These are phyloP conservation scores for Pelochelys cantorii DNA, from an alignment of 2,797 vertebrate species.

Conservation along the genomic window DNA sequence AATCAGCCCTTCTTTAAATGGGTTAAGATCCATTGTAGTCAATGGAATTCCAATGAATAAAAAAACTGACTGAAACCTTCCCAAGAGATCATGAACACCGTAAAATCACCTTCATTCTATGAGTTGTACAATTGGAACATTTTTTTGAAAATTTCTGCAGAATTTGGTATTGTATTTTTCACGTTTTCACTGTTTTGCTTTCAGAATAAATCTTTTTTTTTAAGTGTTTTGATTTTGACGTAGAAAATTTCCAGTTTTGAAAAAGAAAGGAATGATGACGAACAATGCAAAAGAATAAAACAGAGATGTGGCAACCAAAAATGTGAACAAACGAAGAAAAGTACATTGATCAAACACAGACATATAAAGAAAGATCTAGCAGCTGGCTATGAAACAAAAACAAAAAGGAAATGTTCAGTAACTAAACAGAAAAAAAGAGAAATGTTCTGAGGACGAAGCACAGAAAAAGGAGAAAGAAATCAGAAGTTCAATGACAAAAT, in stretches of 20 bases:
- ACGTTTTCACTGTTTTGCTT: conserved; percentile 16
- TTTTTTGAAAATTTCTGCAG: conserved; percentile 1
- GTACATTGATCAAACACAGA: conserved; percentile 37
- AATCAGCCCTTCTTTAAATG: neutral
- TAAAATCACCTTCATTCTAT: neutral
- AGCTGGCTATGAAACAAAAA: conserved; percentile 23
- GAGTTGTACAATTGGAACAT: neutral
- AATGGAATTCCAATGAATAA: neutral
- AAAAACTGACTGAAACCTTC: neutral
- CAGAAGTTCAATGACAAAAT: conserved; percentile 8
- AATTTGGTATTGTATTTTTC: conserved; percentile 13
- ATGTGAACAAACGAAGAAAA: conserved; percentile 34
- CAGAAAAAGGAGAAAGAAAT: conserved; percentile 35
- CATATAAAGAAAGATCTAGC: conserved; percentile 10
- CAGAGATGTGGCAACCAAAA: conserved; percentile 62
- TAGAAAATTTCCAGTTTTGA: neutral
- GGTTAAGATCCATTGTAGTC: conserved; percentile 9
- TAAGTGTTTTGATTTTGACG: neutral
- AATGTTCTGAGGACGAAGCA: neutral
- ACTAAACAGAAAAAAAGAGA: neutral
- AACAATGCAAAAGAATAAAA: conserved; percentile 35
- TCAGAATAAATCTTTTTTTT: neutral
- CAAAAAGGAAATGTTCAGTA: conserved; percentile 58
- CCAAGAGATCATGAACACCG: neutral
- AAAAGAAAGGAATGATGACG: conserved; percentile 3